Evolutionary conservation across 2,113 vertebrate genomes (phyloP).

Genomic region (Patagioenas fasciata): DNA sequence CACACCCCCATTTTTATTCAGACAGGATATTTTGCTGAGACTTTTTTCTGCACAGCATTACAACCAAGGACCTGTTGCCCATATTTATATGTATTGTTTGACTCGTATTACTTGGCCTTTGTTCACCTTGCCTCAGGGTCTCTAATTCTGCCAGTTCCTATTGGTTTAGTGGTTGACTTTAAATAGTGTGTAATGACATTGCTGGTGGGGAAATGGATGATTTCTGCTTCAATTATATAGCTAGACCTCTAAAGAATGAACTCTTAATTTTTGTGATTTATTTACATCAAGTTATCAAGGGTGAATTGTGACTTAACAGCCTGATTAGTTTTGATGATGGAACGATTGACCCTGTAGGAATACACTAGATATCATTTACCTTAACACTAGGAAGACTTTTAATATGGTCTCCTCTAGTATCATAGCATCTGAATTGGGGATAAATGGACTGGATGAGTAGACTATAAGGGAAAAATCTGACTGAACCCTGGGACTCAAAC

Average conservation of each 20-base stretch:
- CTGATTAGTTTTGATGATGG: not conserved
- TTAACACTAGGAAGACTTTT: not conserved
- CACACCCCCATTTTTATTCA: not conserved
- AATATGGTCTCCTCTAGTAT: not conserved
- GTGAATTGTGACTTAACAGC: not conserved
- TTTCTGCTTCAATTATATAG: not conserved
- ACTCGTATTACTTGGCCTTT: not conserved
- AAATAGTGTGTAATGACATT: not conserved
- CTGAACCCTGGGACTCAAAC: not conserved
- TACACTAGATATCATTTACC: not conserved
- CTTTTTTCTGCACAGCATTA: not conserved
- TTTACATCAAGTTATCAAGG: not conserved
- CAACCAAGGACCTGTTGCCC: not conserved
- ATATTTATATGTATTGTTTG: not conserved
- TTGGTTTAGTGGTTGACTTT: not conserved
- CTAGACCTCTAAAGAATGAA: not conserved
- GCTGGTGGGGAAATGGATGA: not conserved
- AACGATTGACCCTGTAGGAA: not conserved
- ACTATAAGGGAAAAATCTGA: not conserved
- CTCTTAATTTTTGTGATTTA: not conserved
- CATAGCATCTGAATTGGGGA: not conserved
- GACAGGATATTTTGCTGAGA: not conserved
- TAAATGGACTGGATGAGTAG: not conserved
- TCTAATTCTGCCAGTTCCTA: not conserved
- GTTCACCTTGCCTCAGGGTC: not conserved